Evolutionary conservation across 2,888 invertebrate species (phyloP).

Genomic region (Agelastica alni): DNA sequence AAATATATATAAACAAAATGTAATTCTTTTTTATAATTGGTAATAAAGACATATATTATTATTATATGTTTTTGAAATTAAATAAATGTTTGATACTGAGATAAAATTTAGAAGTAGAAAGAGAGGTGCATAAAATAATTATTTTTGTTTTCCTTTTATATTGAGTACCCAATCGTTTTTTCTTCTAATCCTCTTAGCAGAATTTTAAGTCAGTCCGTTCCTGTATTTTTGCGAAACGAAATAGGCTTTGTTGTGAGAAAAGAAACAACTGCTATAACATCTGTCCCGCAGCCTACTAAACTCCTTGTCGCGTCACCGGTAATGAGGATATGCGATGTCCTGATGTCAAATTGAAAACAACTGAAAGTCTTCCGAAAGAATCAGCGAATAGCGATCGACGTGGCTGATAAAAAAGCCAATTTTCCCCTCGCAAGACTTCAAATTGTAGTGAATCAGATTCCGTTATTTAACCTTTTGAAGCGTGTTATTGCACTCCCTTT

Average conservation of each 20-base stretch:
- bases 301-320: conserved; percentile 8
- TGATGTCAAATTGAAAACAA: conserved; percentile 26
- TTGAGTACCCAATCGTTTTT: no score
- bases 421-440: conserved; percentile 35
- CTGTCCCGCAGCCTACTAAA: conserved; percentile 9
- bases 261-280: no score
- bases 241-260: conserved; percentile 6
- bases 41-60: no score
- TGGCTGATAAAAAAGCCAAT: conserved; percentile 39
- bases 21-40: no score
- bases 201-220: neutral
- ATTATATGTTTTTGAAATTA: no score
- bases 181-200: no score
- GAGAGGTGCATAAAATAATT: no score
- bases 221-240: neutral
- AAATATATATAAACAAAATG: no score
- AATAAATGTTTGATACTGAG: no score
- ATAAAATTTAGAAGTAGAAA: no score
- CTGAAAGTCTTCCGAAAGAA: conserved; percentile 19
- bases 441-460: conserved; percentile 36
- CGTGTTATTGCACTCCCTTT: conserved; percentile 42
- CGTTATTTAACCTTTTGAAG: conserved; percentile 44
- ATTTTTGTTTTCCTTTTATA: no score
- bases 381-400: conserved; percentile 23
- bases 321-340: conserved; percentile 27